phyloP scores from a whole-genome alignment of 35 echinoderm and acorn worm genomes.

The Apostichopus parvimensis region DNA sequence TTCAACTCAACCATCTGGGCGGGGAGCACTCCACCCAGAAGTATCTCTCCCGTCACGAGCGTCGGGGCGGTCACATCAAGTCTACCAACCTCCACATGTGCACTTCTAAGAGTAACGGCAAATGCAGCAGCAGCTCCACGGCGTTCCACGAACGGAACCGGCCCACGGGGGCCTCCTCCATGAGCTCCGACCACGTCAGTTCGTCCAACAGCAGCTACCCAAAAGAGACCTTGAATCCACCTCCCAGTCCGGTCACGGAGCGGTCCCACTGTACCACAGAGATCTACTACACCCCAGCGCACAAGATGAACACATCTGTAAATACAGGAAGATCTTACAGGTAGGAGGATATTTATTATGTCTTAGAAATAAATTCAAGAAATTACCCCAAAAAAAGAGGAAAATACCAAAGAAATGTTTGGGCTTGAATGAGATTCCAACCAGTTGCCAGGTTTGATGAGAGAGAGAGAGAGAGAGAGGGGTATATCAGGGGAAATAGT shows the following conservation, averaged over 20 bases:
- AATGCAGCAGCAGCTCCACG: slow-evolving; percentile 54
- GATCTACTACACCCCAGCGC: slow-evolving; percentile 65
- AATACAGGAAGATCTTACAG: slow-evolving; percentile 71
- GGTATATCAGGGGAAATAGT: no score
- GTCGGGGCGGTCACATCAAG: slow-evolving; percentile 63
- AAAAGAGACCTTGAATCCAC: slow-evolving; percentile 95
- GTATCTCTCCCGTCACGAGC: slow-evolving; percentile 57
- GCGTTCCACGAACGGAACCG: slow-evolving; percentile 73
- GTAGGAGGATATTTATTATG: slow-evolving; percentile 26
- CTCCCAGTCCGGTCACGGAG: slow-evolving; percentile 87
- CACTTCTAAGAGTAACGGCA: slow-evolving; percentile 62
- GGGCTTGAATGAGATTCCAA: no score
- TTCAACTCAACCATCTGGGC: slow-evolving; percentile 85
- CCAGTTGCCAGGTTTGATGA: no score
- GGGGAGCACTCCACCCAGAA: slow-evolving; percentile 75
- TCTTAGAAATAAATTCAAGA: no score
- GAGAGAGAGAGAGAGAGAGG: no score
- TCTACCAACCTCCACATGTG: slow-evolving; percentile 79
- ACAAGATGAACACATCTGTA: slow-evolving; percentile 56
- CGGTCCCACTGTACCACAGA: slow-evolving; percentile 81
- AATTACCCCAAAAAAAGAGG: no score
- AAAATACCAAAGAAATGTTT: no score
- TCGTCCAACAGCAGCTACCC: slow-evolving; percentile 85
- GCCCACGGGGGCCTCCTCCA: slow-evolving; percentile 90
- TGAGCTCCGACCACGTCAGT: slow-evolving; percentile 79